Evolutionary conservation across 2,797 vertebrate species (phyloP).

Genomic region (Eulemur rubriventer): DNA sequence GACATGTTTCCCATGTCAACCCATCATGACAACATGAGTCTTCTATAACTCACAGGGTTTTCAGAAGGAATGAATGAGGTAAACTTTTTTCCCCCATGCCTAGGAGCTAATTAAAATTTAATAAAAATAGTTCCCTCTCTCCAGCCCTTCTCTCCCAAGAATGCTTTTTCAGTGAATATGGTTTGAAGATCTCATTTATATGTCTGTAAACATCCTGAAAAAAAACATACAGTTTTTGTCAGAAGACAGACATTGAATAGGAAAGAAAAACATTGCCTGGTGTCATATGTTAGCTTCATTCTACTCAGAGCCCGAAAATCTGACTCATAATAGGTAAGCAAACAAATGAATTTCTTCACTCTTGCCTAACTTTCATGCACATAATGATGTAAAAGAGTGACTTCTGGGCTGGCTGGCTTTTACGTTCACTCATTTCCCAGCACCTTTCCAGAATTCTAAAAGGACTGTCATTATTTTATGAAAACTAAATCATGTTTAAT

Average conservation of each 20-base stretch:
- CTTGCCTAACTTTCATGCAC: constrained; percentile 25
- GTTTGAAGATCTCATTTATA: background rate
- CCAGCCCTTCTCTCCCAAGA: background rate
- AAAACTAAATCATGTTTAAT: background rate
- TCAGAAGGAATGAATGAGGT: background rate
- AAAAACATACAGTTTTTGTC: background rate
- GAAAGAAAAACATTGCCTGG: background rate
- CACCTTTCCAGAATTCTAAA: constrained; percentile 27
- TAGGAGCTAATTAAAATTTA: background rate
- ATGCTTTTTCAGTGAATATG: background rate
- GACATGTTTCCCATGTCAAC: background rate
- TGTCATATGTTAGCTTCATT: constrained; percentile 21
- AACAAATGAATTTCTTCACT: constrained; percentile 50
- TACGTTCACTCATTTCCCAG: background rate
- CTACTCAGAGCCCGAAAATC: background rate
- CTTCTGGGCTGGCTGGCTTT: background rate
- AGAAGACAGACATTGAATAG: background rate
- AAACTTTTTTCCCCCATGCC: background rate
- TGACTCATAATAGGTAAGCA: constrained; percentile 20
- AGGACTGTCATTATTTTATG: background rate
- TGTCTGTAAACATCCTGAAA: background rate
- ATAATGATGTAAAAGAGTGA: constrained; percentile 45
- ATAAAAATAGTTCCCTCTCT: background rate
- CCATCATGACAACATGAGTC: background rate
- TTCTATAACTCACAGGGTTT: background rate